Evolutionary conservation across 1,140 invertebrate genomes (phyloP), one percentile per base, ranked within the genome.

Genomic region (Cydia splendana): DNA sequence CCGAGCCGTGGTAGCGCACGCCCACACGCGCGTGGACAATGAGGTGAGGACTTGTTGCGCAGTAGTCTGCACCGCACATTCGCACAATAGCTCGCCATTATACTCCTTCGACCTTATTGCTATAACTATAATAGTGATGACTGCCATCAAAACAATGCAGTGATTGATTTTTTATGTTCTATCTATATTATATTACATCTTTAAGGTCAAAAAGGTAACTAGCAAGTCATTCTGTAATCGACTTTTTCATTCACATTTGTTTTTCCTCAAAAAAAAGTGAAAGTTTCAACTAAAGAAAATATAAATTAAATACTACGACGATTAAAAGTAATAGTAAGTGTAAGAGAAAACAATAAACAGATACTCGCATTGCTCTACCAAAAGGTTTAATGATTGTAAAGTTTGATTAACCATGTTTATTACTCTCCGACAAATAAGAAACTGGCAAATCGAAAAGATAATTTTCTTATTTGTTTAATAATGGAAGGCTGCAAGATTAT

Each of bases 1-100:
- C 57, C 20, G 75, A 75, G 79, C 62, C 77, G 53, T n/a, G 30
- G 75, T 53, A 18, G 24, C 13, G 18, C 13, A 51, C 80, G 81
- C 85, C 87, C 87, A 88, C 85, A 82, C 82, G 10, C 75, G 79
- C 48, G 80, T 78, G 80, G 82, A 88, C 85, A 86, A 88, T 85
- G 78, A 78, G 82, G 74, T 78, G 81, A 80, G 83, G 81, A 82
- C 76, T 45, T 75, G 80, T 84, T 87, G 83, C 85, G 85, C 81
- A 89, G 87, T 89, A 84, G 85, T 84, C 67, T 80, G 79, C 80
- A 38, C 67, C 79, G 82, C 82, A 89, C 85, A 89, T 88, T 67
- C 79, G 82, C 82, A 89, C 85, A 89, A 88, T 90, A 82, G 84
- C 84, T 77, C 73, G 77, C 79, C 74, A 84, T 82, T 79, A 85